phyloP scores from a whole-genome alignment of 2,888 invertebrate genomes.

The Ophioninae sp. region DNA sequence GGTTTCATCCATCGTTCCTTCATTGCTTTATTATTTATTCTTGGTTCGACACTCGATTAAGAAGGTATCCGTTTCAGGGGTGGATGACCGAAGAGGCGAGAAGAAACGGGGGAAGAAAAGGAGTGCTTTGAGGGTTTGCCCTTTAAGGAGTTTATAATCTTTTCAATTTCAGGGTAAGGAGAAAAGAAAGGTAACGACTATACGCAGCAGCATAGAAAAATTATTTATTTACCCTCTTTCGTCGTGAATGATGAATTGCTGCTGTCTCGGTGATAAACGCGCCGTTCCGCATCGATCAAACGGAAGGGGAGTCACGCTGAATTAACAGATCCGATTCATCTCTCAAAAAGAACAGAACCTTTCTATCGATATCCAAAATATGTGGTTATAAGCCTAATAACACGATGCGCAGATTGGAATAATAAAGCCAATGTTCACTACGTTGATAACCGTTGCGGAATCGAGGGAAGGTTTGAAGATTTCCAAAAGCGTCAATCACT shows the following conservation, averaged over 20 bases:
- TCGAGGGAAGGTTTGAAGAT: no score
- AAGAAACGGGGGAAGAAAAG: conserved; percentile 10
- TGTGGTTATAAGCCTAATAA: conserved; percentile 55
- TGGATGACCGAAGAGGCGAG: conserved; percentile 20
- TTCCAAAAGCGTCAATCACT: no score
- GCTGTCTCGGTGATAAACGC: conserved; percentile 66
- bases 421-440: conserved; percentile 59
- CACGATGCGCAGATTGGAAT: conserved; percentile 61
- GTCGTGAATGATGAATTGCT: conserved; percentile 72
- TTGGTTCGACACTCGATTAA: conserved; percentile 56
- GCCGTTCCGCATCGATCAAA: conserved; percentile 60
- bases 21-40: conserved; percentile 60
- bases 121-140: conserved; percentile 35
- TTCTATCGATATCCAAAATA: conserved; percentile 31
- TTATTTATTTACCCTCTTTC: conserved; percentile 70
- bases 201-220: conserved; percentile 64
- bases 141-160: conserved; percentile 50
- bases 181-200: conserved; percentile 19
- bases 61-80: conserved; percentile 47
- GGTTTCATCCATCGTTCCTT: not conserved
- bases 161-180: conserved; percentile 18
- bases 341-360: conserved; percentile 15
- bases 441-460: conserved; percentile 57
- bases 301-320: conserved; percentile 23
- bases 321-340: conserved; percentile 36